These are phyloP conservation scores for Lepus townsendii DNA, from an alignment of 2,797 vertebrate species.

Conservation along the genomic window DNA sequence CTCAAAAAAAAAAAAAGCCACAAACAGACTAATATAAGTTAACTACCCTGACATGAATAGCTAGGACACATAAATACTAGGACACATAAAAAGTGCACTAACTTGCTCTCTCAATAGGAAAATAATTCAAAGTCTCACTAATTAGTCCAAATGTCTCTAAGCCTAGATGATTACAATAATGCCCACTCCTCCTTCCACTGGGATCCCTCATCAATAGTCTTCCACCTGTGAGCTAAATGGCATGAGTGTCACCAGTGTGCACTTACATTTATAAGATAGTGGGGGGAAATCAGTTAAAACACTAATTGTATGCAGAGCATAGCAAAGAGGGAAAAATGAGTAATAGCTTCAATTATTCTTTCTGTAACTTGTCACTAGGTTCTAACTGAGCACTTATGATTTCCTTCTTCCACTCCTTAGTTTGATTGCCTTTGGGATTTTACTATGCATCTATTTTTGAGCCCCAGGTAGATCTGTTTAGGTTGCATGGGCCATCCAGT, in stretches of 20 bases:
- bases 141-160: neutral
- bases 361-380: neutral
- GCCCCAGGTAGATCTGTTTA: neutral
- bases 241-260: neutral
- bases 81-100: neutral
- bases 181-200: neutral
- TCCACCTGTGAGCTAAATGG: neutral
- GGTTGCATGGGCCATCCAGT: neutral
- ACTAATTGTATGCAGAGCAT: neutral
- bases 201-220: neutral
- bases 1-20: constrained; percentile 18
- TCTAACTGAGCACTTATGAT: neutral
- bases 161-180: neutral
- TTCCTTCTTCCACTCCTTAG: neutral
- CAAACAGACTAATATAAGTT: neutral
- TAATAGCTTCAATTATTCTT: neutral
- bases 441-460: neutral
- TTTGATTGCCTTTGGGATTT: neutral
- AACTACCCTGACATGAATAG: neutral
- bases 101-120: neutral
- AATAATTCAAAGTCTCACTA: too few species aligned
- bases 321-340: neutral
- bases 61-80: neutral
- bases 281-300: neutral
- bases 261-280: neutral